These are phyloP conservation scores for Copsychus sechellarum DNA, from an alignment of 2,113 vertebrate genomes.

Conservation along the genomic window DNA sequence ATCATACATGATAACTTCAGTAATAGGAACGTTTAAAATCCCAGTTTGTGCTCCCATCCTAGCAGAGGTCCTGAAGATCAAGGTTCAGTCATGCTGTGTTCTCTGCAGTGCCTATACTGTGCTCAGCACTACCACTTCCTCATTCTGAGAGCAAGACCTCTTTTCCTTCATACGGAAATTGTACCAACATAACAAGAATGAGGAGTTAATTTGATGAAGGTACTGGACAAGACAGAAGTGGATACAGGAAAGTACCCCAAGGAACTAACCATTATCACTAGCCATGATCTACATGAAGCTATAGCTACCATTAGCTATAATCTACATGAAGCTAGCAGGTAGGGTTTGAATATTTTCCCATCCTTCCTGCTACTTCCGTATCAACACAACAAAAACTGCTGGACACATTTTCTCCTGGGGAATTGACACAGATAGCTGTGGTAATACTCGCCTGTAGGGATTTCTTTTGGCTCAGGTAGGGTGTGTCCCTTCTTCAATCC, in stretches of 20 bases:
- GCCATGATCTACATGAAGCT: not conserved
- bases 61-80: not conserved
- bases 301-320: not conserved
- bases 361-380: not conserved
- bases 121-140: not conserved
- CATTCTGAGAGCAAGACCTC: not conserved
- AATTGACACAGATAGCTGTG: not conserved
- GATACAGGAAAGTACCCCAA: not conserved
- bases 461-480: not conserved
- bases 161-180: not conserved
- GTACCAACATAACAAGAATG: not conserved
- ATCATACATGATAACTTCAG: not conserved
- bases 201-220: not conserved
- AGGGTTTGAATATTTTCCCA: not conserved
- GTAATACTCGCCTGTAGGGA: not conserved
- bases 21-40: not conserved
- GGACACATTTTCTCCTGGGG: not conserved
- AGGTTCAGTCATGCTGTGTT: not conserved
- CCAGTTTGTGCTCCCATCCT: not conserved
- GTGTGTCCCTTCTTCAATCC: not conserved
- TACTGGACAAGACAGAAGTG: not conserved
- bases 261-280: not conserved
- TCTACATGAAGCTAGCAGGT: not conserved
- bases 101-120: not conserved
- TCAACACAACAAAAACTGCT: not conserved